Conservation (phyloP, 2,888 invertebrate genomes). For the Norana najaformis region DNA sequence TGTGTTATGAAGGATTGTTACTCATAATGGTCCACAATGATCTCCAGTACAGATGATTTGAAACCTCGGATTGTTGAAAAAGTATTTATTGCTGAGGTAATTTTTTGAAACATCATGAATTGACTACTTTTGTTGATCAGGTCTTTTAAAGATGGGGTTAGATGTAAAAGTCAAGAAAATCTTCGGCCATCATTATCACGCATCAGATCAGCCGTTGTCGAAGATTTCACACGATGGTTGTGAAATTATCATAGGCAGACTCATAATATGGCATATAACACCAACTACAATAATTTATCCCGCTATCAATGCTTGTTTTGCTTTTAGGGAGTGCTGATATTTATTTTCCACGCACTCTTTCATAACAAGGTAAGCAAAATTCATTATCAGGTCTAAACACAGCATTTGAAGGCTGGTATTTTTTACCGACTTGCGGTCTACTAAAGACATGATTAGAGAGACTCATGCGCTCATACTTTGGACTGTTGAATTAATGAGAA, state of each 20-base stretch:
- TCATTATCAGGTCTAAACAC: neutral
- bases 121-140: neutral
- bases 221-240: neutral
- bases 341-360: constrained; percentile 45
- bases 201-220: neutral
- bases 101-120: neutral
- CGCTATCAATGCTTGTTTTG: constrained; percentile 22
- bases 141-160: neutral
- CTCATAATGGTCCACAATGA: neutral
- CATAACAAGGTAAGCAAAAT: constrained; percentile 42
- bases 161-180: neutral
- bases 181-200: neutral
- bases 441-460: too few species aligned
- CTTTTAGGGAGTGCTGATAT: constrained; percentile 46
- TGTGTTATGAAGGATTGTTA: too few species aligned
- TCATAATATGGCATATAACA: neutral
- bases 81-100: neutral
- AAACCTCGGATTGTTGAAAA: neutral
- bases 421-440: neutral
- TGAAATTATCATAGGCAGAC: neutral
- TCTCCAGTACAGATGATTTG: neutral
- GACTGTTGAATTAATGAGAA: neutral
- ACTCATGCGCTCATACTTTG: neutral
- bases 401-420: too few species aligned
- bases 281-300: neutral